Evolutionary conservation across 2,888 invertebrate species (phyloP).

Genomic region (Linnaemya tessellans): DNA sequence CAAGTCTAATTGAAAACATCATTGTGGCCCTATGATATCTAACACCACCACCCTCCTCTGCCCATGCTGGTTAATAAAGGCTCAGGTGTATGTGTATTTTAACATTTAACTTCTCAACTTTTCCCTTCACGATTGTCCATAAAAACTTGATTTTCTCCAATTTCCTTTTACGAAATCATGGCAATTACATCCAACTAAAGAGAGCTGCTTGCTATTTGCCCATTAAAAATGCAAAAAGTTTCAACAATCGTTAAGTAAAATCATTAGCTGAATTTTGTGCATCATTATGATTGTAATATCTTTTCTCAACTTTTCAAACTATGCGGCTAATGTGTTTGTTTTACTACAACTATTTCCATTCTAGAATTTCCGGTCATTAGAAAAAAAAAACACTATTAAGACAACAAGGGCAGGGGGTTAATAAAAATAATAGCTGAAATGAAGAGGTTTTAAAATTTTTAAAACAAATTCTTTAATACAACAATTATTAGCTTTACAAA

Average conservation of each 20-base stretch:
- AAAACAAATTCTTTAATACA: too few relatives aligned
- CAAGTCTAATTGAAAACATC: too few relatives aligned
- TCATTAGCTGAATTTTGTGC: slow-evolving; percentile 63
- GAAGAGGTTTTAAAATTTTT: neutral
- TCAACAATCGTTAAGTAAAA: slow-evolving; percentile 57
- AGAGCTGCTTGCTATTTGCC: slow-evolving; percentile 10
- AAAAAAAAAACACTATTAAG: neutral
- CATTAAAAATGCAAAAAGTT: slow-evolving; percentile 59
- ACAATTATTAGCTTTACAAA: too few relatives aligned
- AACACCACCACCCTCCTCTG: too few relatives aligned
- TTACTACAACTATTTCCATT: neutral
- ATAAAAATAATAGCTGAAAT: neutral
- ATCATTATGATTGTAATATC: slow-evolving; percentile 50
- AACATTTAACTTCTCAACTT: neutral
- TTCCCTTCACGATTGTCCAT: slow-evolving; percentile 4
- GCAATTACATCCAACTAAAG: neutral
- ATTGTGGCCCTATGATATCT: too few relatives aligned
- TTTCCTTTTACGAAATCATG: neutral
- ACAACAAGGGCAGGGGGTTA: neutral
- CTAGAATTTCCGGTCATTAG: slow-evolving; percentile 21
- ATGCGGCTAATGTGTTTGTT: slow-evolving; percentile 42
- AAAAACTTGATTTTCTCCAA: neutral
- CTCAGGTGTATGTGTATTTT: neutral
- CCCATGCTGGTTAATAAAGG: neutral
- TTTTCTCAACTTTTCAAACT: slow-evolving; percentile 16